These are phyloP conservation scores for Odontophorus gujanensis DNA, from an alignment of 2,113 vertebrate genomes.

Conservation along the genomic window DNA sequence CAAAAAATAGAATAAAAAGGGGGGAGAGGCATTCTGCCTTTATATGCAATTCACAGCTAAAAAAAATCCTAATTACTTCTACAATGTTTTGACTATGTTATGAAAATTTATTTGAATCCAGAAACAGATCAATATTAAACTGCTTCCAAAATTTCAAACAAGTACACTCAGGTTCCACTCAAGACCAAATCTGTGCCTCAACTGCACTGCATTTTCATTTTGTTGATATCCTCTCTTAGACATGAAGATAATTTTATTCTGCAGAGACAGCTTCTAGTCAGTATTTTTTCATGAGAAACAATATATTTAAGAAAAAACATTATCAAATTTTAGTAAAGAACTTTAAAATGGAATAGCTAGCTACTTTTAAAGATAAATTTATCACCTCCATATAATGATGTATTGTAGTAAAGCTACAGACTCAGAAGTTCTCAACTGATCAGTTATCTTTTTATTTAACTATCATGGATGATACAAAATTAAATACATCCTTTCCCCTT, in stretches of 20 bases:
- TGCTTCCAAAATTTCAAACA: neutral
- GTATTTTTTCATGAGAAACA: neutral
- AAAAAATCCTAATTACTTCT: neutral
- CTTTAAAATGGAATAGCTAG: neutral
- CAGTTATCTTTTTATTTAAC: neutral
- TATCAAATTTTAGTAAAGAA: neutral
- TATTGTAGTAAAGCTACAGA: neutral
- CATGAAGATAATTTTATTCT: neutral
- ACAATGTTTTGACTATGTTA: neutral
- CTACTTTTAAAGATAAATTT: neutral
- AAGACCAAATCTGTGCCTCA: neutral
- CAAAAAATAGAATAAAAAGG: neutral
- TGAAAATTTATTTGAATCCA: neutral
- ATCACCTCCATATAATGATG: neutral
- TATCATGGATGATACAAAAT: neutral
- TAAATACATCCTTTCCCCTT: neutral
- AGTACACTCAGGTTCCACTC: neutral
- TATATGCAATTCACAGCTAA: neutral
- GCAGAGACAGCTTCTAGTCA: neutral
- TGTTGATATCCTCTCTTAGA: accelerated
- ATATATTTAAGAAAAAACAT: neutral
- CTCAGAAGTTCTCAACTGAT: neutral
- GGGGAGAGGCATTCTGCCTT: neutral
- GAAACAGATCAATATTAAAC: neutral
- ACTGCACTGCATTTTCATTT: neutral